These are phyloP conservation scores for Asarcornis scutulata DNA, from an alignment of 2,113 vertebrate genomes.

Conservation along the genomic window DNA sequence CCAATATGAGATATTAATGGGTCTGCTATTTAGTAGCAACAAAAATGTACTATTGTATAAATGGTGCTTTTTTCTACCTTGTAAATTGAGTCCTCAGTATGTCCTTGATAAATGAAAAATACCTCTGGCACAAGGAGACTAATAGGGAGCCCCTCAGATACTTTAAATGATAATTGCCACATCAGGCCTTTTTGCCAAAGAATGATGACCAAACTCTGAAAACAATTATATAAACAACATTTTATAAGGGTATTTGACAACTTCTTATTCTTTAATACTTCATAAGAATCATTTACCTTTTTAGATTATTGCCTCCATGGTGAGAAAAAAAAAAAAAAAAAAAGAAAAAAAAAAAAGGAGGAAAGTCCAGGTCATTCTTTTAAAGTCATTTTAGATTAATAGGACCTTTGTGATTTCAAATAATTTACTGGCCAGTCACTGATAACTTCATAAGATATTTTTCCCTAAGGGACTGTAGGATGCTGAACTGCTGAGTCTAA, in stretches of 20 bases:
- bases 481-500: slow-evolving; percentile 66
- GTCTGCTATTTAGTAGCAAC: slow-evolving; percentile 31
- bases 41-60: slow-evolving; percentile 26
- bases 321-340: neutral
- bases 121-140: slow-evolving; percentile 3
- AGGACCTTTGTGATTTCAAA: slow-evolving; percentile 48
- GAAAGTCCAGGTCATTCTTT: slow-evolving; percentile 58
- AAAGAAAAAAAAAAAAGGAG: neutral
- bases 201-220: slow-evolving; percentile 1
- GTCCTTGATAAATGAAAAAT: slow-evolving; percentile 47
- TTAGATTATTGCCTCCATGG: neutral
- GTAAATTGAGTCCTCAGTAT: slow-evolving; percentile 5
- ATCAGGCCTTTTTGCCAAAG: neutral
- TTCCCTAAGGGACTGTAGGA: slow-evolving; percentile 67
- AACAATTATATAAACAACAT: neutral
- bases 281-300: slow-evolving; percentile 37
- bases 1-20: slow-evolving; percentile 50
- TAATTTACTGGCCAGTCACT: slow-evolving; percentile 57
- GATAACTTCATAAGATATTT: slow-evolving; percentile 72
- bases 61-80: neutral
- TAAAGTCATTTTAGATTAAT: slow-evolving; percentile 80
- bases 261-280: neutral
- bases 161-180: slow-evolving; percentile 25
- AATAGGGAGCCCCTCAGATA: neutral
- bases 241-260: slow-evolving; percentile 5